These are phyloP conservation scores for Mycetomoellerius zeteki DNA, from an alignment of 1,140 invertebrate genomes.

Conservation along the genomic window DNA sequence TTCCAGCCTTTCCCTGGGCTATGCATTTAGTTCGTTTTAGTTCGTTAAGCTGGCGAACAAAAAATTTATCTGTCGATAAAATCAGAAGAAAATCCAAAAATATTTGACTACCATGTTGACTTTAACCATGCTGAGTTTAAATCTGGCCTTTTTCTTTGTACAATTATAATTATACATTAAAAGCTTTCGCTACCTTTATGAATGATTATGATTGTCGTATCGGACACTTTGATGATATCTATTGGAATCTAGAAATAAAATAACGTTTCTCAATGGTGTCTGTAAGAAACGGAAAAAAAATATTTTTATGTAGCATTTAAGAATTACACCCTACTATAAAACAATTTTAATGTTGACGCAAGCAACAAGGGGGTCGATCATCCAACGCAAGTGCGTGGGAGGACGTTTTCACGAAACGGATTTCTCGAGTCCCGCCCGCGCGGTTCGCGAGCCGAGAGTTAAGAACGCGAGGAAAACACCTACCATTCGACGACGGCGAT, in stretches of 20 bases:
- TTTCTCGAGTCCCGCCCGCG: slow-evolving; percentile 27
- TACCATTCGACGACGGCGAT: slow-evolving; percentile 15
- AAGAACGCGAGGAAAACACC: slow-evolving; percentile 36
- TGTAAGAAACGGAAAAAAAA: background rate
- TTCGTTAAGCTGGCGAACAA: background rate
- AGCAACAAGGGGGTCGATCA: background rate
- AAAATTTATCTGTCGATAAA: background rate
- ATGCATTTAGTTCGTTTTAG: background rate
- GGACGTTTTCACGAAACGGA: slow-evolving; percentile 36
- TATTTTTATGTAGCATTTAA: background rate
- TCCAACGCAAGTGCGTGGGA: slow-evolving; percentile 1
- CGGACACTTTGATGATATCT: background rate
- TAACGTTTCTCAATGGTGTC: background rate
- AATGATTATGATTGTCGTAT: background rate
- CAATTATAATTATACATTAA: background rate
- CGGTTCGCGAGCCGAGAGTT: background rate
- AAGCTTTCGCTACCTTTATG: background rate
- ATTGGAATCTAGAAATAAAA: background rate
- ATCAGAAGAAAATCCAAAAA: background rate
- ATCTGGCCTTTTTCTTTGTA: background rate
- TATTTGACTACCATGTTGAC: background rate
- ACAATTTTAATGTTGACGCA: background rate
- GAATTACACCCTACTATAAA: background rate
- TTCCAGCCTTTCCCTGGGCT: background rate
- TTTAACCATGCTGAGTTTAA: too few species aligned